Conservation (phyloP, 2,888 invertebrate genomes). For the Caenorhabditis japonica region DNA sequence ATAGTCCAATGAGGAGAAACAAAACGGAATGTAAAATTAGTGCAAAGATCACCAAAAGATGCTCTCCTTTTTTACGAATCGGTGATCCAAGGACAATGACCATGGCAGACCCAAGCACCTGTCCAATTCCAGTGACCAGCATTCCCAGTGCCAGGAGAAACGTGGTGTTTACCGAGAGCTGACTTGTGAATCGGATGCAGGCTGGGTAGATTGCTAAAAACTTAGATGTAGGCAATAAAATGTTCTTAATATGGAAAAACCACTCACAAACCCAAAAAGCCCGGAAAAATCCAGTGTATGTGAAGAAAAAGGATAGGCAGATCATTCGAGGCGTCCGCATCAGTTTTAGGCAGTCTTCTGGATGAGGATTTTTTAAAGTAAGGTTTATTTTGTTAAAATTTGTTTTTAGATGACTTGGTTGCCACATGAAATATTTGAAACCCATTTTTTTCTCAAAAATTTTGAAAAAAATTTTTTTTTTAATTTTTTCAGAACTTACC, state of each 20-base stretch:
- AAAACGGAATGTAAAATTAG: slow-evolving; percentile 7
- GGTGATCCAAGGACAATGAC: slow-evolving; percentile 12
- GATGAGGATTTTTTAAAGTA: too few relatives aligned
- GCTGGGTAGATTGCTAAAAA: slow-evolving; percentile 40
- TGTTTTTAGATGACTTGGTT: too few relatives aligned
- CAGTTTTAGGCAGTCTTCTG: slow-evolving; percentile 11
- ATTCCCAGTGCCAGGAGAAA: slow-evolving; percentile 10
- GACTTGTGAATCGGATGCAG: slow-evolving; percentile 38
- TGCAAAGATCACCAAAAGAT: slow-evolving; percentile 4
- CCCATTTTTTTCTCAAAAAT: too few relatives aligned
- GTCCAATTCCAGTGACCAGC: slow-evolving; percentile 40
- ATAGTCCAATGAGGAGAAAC: slow-evolving; percentile 14
- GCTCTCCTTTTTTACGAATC: slow-evolving; percentile 7
- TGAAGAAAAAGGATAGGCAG: slow-evolving; percentile 25
- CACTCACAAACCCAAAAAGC: slow-evolving; percentile 51
- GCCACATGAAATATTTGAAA: too few relatives aligned
- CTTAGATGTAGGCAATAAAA: not conserved
- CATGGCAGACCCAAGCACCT: slow-evolving; percentile 17
- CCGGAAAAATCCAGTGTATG: slow-evolving; percentile 36
- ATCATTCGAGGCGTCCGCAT: slow-evolving; percentile 7
- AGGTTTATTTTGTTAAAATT: too few relatives aligned
- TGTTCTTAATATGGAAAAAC: too few relatives aligned
- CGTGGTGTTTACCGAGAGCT: slow-evolving; percentile 29
- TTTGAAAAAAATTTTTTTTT: not conserved
- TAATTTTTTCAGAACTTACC: not conserved